Base-by-base conservation (phyloP, 2,888 invertebrate species). In the Unio delphinus region DNA sequence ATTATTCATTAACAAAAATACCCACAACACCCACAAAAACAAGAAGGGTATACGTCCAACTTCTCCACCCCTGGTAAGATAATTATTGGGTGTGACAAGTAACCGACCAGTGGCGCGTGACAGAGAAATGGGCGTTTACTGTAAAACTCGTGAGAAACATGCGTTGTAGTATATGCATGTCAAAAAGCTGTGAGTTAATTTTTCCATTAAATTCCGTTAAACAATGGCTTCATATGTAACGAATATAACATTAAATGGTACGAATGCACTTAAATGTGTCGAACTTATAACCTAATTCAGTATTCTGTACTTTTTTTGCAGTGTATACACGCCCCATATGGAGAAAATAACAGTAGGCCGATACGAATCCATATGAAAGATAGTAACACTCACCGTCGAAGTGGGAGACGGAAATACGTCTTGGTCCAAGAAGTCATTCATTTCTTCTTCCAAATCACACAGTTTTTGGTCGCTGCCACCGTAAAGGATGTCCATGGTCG, bases 401-500 rank as follows among this genome's bases (percentile, higher is more conserved):
- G 80, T 69, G 61, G 82, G 80, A 68, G 80, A 70, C 68, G 80
- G 81, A 79, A 86, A 86, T 67, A 83, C 79, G 79, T 86, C 85
- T 72, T 83, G 76, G 73, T 86, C 85, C 78, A 86, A 74, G 65
- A 86, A 81, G 67, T 84, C 84, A 69, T 78, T 78, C 80, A 85
- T 82, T 73, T 83, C 83, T 63, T 86, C 83, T 63, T 86, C 86
- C 79, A 86, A 75, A 69, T 84, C 85, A 75, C 80, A 76, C 70
- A 85, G 80, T 78, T 85, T 86, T 74, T 82, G 81, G 78, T 86
- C 87, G 77, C 80, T 81, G 78, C 83, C 84, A 45, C 45, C 45
- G 74, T 82, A 87, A 72, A 87, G 85, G 75, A 85, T 74, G 83
- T 87, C 87, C 87, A 87, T 87, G 78, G 80, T 83, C 83, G 80